Base-by-base conservation (phyloP, 1,140 invertebrate species). In the Muscidifurax raptorellus region DNA sequence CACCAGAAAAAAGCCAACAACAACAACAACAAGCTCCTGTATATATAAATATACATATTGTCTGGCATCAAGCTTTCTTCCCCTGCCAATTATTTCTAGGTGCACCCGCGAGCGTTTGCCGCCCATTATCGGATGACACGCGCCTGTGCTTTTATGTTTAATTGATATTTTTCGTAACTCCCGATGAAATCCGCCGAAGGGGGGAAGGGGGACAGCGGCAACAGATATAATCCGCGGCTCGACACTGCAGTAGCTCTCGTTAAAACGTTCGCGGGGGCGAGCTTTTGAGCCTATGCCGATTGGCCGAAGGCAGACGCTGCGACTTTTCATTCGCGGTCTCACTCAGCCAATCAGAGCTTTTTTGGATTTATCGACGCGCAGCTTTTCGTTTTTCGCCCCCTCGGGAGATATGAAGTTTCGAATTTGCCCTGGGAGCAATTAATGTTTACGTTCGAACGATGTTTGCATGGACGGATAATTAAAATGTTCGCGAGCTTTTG, bases 151-250 rank as follows among this genome's bases (percentile, higher is more conserved):
- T 91, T 91, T 89, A 90, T 90, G 90, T 91, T 91, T 90, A 91
- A 91, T 91, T 91, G 90, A 90, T 91, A 91, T 91, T 90, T 91
- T 91, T 90, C 88, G 90, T 90, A 90, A 90, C 88, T 89, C 89
- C 80, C 71, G 72, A 81, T 69, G 71, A 82, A 81, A 82, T 81
- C 64, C 79, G 25, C 25, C 22, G 22, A 27, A 3, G 32, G n/a
- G 22, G 27, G 52, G 78, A 36, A 77, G 67, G 75, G 32, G 72
- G 71, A 69, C 79, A 52, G 2, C 66, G 66, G 59, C 59, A 81
- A 84, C 83, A 79, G 59, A 82, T 82, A 85, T 84, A 78, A 85
- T 82, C 80, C 80, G n/a, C 30, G 25, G 44, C 40, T 81, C 47
- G 79, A 76, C 64, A 71, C 47, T 59, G 52, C 52, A 59, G 36